A percentile compares a stretch with the other conserved stretches of the same genome.
Conservation (phyloP, 2,888 invertebrate species). For the Agrotis ipsilon region DNA sequence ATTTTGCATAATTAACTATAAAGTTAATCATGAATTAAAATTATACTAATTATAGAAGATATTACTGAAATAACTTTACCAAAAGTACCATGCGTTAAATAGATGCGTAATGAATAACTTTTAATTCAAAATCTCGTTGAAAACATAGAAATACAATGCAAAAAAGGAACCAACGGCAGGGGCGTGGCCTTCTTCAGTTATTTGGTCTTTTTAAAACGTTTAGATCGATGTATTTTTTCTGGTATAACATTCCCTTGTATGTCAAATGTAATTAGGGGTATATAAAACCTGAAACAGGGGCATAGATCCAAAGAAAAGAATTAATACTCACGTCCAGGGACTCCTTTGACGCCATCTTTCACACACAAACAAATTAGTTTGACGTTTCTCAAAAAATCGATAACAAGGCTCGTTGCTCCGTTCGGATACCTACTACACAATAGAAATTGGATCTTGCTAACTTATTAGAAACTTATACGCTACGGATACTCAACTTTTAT, state of each 20-base stretch:
- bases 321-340: slow-evolving; percentile 88
- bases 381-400: slow-evolving; percentile 79
- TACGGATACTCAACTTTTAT: too few relatives aligned
- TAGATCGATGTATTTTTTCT: slow-evolving; percentile 1
- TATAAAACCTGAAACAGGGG: slow-evolving; percentile 20
- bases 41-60: neutral
- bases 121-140: slow-evolving; percentile 57
- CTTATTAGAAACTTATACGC: neutral
- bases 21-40: slow-evolving; percentile 49
- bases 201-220: slow-evolving; percentile 32
- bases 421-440: slow-evolving; percentile 69
- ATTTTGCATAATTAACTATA: slow-evolving; percentile 21
- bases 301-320: slow-evolving; percentile 62
- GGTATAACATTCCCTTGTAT: slow-evolving; percentile 31
- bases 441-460: neutral
- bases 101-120: slow-evolving; percentile 3
- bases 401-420: slow-evolving; percentile 72
- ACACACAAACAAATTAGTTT: slow-evolving; percentile 86
- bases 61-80: neutral
- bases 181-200: slow-evolving; percentile 78
- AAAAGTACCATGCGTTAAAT: neutral
- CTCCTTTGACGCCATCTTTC: slow-evolving; percentile 91
- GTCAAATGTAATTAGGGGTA: slow-evolving; percentile 37
- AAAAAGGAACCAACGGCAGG: slow-evolving; percentile 70
- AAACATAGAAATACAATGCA: slow-evolving; percentile 56